These are phyloP conservation scores for Cynaeus angustus DNA, from an alignment of 2,888 invertebrate species.

Conservation along the genomic window DNA sequence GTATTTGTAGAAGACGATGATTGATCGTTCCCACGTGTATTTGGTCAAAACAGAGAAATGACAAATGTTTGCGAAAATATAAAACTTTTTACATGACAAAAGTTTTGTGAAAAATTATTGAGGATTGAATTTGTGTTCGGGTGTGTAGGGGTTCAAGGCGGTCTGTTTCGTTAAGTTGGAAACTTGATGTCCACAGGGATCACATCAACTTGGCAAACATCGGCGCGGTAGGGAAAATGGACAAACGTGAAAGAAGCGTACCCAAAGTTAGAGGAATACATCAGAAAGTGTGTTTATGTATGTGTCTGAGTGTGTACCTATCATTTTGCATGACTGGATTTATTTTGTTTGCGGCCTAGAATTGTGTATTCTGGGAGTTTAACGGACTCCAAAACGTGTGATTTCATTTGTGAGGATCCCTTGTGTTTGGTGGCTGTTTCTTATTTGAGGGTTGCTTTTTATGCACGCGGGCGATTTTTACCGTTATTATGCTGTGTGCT, in stretches of 20 bases:
- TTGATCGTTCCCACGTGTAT: conserved; percentile 65
- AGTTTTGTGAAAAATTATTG: conserved; percentile 69
- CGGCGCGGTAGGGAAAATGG: conserved; percentile 65
- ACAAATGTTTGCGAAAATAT: conserved; percentile 68
- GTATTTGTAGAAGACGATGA: conserved; percentile 59
- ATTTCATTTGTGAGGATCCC: conserved; percentile 66
- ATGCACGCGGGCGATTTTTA: conserved; percentile 55
- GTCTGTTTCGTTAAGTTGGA: conserved; percentile 66
- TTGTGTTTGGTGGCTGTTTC: conserved; percentile 59
- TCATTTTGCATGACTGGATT: conserved; percentile 69
- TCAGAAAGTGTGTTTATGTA: conserved; percentile 50
- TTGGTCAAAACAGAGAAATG: conserved; percentile 69
- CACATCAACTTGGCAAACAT: conserved; percentile 69
- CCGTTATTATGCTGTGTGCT: conserved; percentile 58
- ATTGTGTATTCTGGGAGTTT: conserved; percentile 60
- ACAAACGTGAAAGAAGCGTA: conserved; percentile 61
- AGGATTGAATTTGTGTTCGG: conserved; percentile 67
- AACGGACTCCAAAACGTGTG: conserved; percentile 63
- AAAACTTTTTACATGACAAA: conserved; percentile 68
- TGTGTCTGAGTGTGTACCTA: conserved; percentile 60
- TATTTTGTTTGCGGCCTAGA: conserved; percentile 67
- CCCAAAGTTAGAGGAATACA: conserved; percentile 53
- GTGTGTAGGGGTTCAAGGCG: conserved; percentile 53
- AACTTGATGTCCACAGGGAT: conserved; percentile 66
- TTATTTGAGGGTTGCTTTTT: conserved; percentile 54